These are phyloP conservation scores for Platorchestia sp. DNA, from an alignment of 1,140 invertebrate species.

Conservation along the genomic window DNA sequence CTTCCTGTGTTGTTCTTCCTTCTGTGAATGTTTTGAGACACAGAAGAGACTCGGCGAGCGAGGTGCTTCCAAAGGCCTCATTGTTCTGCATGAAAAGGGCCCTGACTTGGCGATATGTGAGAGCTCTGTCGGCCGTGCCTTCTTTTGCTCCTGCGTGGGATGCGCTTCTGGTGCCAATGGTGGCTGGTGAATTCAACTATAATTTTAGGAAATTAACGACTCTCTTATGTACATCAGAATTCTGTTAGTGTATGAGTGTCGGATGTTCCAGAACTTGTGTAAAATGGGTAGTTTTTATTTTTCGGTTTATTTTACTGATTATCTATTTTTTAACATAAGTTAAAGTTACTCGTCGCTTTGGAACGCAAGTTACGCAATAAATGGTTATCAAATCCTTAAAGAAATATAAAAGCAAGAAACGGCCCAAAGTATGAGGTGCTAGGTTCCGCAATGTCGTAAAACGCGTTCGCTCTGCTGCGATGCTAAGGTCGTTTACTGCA, in stretches of 20 bases:
- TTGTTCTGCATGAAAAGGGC: not conserved
- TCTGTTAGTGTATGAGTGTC: not conserved
- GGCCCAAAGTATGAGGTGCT: too few species aligned
- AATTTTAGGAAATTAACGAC: not conserved
- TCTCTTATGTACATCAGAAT: not conserved
- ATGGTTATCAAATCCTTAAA: too few species aligned
- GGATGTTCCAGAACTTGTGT: not conserved
- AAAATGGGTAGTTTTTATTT: not conserved
- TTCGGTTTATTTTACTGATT: not conserved
- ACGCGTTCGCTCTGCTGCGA: too few species aligned
- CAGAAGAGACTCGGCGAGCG: not conserved
- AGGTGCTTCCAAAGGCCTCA: not conserved
- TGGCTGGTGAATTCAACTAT: not conserved
- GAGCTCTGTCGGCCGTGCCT: not conserved
- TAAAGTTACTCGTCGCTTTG: too few species aligned
- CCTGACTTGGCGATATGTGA: not conserved
- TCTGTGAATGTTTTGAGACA: not conserved
- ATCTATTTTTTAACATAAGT: too few species aligned
- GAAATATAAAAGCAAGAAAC: too few species aligned
- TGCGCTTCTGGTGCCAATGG: not conserved
- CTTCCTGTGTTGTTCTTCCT: slow-evolving; percentile 25
- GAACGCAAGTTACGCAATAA: too few species aligned
- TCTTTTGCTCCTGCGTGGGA: not conserved
- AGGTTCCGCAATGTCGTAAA: too few species aligned
- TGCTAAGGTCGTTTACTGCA: too few species aligned